Percentiles rank a stretch among this genome's conserved stretches.
phyloP scores from a whole-genome alignment of 1,140 invertebrate genomes.

The Aplysia californica region DNA sequence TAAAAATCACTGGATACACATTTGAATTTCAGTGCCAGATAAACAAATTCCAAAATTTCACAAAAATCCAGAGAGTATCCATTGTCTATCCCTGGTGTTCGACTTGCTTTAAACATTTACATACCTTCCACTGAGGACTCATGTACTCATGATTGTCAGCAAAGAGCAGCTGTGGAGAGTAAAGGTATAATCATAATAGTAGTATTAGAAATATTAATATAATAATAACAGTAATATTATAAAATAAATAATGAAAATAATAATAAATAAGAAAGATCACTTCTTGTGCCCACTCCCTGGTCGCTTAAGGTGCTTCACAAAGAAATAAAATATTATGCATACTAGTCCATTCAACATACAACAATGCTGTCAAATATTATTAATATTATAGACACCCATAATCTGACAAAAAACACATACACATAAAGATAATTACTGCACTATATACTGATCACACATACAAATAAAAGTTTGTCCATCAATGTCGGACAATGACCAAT shows the following conservation, averaged over 20 bases:
- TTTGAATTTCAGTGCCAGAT: not conserved
- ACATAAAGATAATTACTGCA: too few species aligned
- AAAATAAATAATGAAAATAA: not conserved
- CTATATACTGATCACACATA: too few species aligned
- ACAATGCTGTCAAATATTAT: too few species aligned
- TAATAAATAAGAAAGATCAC: not conserved
- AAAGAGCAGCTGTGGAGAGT: slow-evolving; percentile 49
- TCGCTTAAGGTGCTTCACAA: not conserved
- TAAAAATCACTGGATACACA: not conserved
- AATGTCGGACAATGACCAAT: too few species aligned
- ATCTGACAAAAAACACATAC: too few species aligned
- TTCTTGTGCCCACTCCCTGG: too few species aligned
- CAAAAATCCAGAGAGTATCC: not conserved
- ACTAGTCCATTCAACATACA: too few species aligned
- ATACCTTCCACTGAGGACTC: slow-evolving; percentile 53
- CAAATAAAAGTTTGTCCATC: too few species aligned
- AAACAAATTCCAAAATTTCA: not conserved
- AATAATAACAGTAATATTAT: not conserved
- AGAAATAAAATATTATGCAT: not conserved
- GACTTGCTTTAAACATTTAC: slow-evolving; percentile 6
- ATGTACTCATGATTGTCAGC: slow-evolving; percentile 50
- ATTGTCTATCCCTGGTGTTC: too few species aligned
- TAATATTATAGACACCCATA: too few species aligned
- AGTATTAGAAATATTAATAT: not conserved
- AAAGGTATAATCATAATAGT: not conserved